Evolutionary conservation across 1,140 invertebrate genomes (phyloP), one percentile per base, ranked within the genome.

Genomic region (Adelges cooleyi): DNA sequence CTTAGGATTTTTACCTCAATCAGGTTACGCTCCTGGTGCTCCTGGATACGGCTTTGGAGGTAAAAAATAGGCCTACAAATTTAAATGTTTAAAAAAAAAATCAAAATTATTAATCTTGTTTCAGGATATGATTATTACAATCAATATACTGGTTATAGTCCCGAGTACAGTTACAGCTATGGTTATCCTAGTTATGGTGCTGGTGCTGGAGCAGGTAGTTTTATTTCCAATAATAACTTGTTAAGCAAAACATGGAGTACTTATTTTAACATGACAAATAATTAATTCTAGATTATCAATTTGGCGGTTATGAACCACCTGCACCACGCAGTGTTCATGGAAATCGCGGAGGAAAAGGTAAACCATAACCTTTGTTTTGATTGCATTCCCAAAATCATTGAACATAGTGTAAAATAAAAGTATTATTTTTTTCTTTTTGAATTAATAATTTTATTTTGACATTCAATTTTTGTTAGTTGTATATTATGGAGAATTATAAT

Each of bases 21-120:
- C 56, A 18, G 56, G 56, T 29, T 62, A 62, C 20, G 56, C 42
- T 6, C 42, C 56, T 18, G 56, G 56, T 51, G 66, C 54, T 40
- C 66, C 52, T 51, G 66, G 66, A 59, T 49, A 38, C 17, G 66
- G 66, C n/a, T 44, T 46, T 48, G 66, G 66, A 33, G 66, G 66
- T 50, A 56, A 66, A 46, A 20, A 29, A 20, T 22, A 38, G n/a
- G 25, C 51, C 20, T n/a, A 10, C 10, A 33, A 6, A 33, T 33
- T 33, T 33, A 6, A 6, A 33, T 6, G 11, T 33, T 33, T 33
- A 33, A 33, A 33, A 33, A 6, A 33, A 6, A 33, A 33, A 6
- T 6, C 11, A 33, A 6, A 33, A 6, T 44, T 44, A 44, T 44
- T 8, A 4, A n/a, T 44, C 1, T 40, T 42, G 22, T 48, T 59